Evolutionary conservation across 2,888 invertebrate species (phyloP).

Genomic region (Rhabditoides inermis): DNA sequence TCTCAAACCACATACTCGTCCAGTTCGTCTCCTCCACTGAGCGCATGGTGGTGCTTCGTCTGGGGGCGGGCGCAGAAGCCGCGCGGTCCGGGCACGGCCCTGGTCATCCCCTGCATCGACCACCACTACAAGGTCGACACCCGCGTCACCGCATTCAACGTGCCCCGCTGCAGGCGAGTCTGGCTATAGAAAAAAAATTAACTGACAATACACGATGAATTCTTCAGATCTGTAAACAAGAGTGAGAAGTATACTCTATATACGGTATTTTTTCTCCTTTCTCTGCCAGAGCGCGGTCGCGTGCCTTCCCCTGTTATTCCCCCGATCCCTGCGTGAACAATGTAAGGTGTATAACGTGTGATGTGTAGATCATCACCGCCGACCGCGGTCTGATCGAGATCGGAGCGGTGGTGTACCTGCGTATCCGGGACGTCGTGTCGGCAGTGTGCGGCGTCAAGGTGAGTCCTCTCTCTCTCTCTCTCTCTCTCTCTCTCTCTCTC

Average conservation of each 20-base stretch:
- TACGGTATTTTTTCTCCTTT: too few species aligned
- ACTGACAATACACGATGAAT: too few species aligned
- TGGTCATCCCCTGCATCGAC: conserved; percentile 55
- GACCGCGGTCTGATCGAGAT: conserved; percentile 56
- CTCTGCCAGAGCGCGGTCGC: too few species aligned
- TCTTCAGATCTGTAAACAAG: neutral
- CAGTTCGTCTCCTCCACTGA: conserved; percentile 46
- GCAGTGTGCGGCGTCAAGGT: conserved; percentile 54
- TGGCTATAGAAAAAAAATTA: too few species aligned
- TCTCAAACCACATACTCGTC: too few species aligned
- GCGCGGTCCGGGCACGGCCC: conserved; percentile 51
- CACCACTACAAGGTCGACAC: conserved; percentile 53
- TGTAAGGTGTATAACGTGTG: too few species aligned
- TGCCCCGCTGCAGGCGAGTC: conserved; percentile 55
- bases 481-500: neutral
- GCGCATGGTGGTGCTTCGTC: conserved; percentile 47
- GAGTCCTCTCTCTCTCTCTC: neutral
- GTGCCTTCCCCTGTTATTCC: too few species aligned
- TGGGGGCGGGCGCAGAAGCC: conserved; percentile 45
- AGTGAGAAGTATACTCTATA: too few species aligned
- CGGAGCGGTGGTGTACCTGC: conserved; percentile 55
- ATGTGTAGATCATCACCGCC: conserved; percentile 52
- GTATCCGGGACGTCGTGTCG: conserved; percentile 53
- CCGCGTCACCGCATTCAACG: conserved; percentile 55
- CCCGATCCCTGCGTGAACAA: too few species aligned